phyloP scores from a whole-genome alignment of 64 coral and sea anemone species.

The Anthopleura sola region DNA sequence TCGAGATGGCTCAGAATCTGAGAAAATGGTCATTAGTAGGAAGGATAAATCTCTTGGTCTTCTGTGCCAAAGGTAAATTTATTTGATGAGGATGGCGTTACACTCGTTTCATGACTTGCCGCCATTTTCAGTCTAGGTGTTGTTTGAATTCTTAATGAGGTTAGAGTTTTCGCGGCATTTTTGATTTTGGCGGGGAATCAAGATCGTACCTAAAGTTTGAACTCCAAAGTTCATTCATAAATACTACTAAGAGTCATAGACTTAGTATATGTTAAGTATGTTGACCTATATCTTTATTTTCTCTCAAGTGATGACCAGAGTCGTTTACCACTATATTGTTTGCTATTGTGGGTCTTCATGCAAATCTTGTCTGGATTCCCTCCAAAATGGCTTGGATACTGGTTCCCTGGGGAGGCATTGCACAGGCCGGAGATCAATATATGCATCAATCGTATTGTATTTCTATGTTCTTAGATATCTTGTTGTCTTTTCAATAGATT shows the following conservation, averaged over 20 bases:
- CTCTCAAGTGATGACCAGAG: background rate
- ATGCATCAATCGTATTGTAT: background rate
- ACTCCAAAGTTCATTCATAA: background rate
- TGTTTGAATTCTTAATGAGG: conserved; percentile 74
- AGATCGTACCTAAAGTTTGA: background rate
- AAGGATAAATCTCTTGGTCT: conserved; percentile 95
- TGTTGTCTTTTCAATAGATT: conserved; percentile 60
- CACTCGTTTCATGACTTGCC: conserved; percentile 18
- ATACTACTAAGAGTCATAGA: too few species aligned
- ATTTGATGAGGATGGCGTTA: background rate
- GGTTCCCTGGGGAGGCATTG: background rate
- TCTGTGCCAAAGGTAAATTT: conserved; percentile 81
- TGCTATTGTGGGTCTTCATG: background rate
- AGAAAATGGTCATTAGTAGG: conserved; percentile 78
- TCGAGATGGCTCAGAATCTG: conserved; percentile 14
- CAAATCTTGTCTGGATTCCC: conserved; percentile 9
- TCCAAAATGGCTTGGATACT: background rate
- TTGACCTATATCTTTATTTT: background rate
- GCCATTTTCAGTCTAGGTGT: conserved; percentile 58
- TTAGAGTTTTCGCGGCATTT: background rate
- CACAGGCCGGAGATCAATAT: background rate
- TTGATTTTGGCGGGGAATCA: conserved; percentile 11
- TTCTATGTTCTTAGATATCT: background rate
- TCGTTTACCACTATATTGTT: background rate
- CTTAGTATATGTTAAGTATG: too few species aligned